These are phyloP conservation scores for Xylocopa sonorina DNA, from an alignment of 1,140 invertebrate species.

Conservation along the genomic window DNA sequence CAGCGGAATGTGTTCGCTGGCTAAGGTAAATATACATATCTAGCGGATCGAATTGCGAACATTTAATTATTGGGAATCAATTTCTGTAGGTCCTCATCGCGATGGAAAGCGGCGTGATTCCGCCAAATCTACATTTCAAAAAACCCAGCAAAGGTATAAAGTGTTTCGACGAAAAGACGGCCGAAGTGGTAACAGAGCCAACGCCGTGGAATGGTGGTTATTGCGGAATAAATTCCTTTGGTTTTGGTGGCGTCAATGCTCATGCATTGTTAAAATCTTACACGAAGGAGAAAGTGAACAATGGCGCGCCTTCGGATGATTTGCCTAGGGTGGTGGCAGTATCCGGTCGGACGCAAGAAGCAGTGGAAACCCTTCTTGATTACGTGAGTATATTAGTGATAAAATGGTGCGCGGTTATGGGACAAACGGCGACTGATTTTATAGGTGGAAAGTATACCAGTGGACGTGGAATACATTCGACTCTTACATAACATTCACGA, in stretches of 20 bases:
- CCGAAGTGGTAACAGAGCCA: slow-evolving; percentile 85
- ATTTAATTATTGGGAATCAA: too few species aligned
- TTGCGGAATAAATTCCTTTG: slow-evolving; percentile 84
- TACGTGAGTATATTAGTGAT: slow-evolving; percentile 78
- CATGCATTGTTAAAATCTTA: slow-evolving; percentile 86
- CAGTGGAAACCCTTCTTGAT: slow-evolving; percentile 86
- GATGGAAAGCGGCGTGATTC: slow-evolving; percentile 87
- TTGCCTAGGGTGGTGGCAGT: slow-evolving; percentile 85
- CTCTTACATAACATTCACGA: slow-evolving; percentile 82
- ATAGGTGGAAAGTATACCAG: slow-evolving; percentile 80
- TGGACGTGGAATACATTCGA: slow-evolving; percentile 83
- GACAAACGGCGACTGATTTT: neutral
- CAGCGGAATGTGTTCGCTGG: slow-evolving; percentile 92
- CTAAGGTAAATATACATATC: too few species aligned
- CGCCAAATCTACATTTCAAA: slow-evolving; percentile 89
- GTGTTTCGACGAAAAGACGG: slow-evolving; percentile 85
- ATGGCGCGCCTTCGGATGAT: slow-evolving; percentile 80
- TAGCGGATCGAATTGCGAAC: too few species aligned
- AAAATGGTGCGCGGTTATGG: too few species aligned
- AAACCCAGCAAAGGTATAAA: slow-evolving; percentile 86
- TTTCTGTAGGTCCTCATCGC: slow-evolving; percentile 83
- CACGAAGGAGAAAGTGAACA: slow-evolving; percentile 82
- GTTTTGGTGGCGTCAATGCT: slow-evolving; percentile 86
- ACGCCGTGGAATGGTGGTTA: slow-evolving; percentile 85
- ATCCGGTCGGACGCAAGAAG: slow-evolving; percentile 88